Percentiles rank a stretch among this genome's conserved stretches.
Evolutionary conservation across 2,113 vertebrate species (phyloP).

Genomic region (Notothenia rossii): DNA sequence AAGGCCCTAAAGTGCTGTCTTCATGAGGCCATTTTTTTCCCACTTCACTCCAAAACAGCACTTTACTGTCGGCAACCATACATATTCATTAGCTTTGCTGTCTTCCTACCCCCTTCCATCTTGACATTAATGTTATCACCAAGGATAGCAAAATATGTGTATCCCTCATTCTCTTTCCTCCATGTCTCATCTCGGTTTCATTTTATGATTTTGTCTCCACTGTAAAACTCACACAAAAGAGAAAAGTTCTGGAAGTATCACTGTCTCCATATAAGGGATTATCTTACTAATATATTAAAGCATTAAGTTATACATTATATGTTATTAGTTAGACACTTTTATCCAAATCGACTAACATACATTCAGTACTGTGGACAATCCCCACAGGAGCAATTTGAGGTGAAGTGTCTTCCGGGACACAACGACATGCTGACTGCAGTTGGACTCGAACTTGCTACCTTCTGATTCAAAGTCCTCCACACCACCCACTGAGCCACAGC

Average conservation of each 20-base stretch:
- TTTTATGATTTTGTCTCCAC: constrained; percentile 48
- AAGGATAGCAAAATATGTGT: constrained; percentile 72
- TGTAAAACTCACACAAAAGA: constrained; percentile 40
- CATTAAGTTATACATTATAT: no score
- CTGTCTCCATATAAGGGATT: background rate
- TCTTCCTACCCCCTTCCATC: constrained; percentile 74
- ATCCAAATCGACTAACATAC: no score
- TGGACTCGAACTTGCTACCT: no score
- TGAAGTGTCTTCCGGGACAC: no score
- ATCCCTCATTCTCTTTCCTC: constrained; percentile 41
- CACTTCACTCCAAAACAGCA: constrained; percentile 78
- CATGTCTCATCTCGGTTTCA: constrained; percentile 31
- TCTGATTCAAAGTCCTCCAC: no score
- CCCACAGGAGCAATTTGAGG: no score
- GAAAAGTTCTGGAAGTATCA: background rate
- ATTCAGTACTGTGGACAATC: no score
- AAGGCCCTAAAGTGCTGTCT: constrained; percentile 79
- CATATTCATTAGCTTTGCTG: constrained; percentile 81
- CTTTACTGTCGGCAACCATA: constrained; percentile 77
- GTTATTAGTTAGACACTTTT: no score
- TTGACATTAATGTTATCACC: constrained; percentile 79
- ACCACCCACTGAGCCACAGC: no score
- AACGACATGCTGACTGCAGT: no score
- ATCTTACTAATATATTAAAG: no score
- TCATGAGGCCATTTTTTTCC: constrained; percentile 77